phyloP scores from a whole-genome alignment of 1,140 invertebrate genomes.

The Chlorops oryzae region DNA sequence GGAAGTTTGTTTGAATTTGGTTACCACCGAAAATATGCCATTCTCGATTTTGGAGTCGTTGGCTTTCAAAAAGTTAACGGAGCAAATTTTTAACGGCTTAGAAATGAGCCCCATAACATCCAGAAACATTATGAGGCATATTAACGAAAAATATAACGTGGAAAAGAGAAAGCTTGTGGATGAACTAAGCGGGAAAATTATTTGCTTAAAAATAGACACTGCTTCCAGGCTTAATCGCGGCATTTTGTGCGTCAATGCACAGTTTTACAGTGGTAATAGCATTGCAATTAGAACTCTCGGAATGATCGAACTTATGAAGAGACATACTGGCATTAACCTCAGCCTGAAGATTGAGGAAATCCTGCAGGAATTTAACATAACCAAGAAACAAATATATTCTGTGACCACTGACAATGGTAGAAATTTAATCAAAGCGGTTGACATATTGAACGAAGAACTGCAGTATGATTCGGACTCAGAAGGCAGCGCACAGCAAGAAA shows the following conservation, averaged over 20 bases:
- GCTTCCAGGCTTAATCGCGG: too few species aligned
- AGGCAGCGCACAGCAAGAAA: background rate
- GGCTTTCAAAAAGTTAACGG: background rate
- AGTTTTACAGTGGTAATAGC: background rate
- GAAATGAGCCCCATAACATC: background rate
- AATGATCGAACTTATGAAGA: too few species aligned
- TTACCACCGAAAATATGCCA: background rate
- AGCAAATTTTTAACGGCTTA: background rate
- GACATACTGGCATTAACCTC: too few species aligned
- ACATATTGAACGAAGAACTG: background rate
- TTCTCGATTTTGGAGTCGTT: background rate
- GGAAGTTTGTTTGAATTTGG: background rate
- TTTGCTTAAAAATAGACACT: too few species aligned
- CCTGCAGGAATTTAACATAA: background rate
- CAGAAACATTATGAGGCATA: background rate
- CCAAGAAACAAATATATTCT: background rate
- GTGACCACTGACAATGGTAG: too few species aligned
- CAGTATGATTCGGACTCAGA: background rate
- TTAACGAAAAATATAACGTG: too few species aligned
- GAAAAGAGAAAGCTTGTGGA: background rate
- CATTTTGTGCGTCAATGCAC: background rate
- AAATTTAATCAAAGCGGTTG: background rate
- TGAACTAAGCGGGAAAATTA: background rate
- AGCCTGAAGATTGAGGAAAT: too few species aligned
- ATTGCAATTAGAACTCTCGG: background rate